Evolutionary conservation across 2,888 invertebrate species (phyloP), one percentile per base, ranked within the genome.

Genomic region (Neoascia interrupta): DNA sequence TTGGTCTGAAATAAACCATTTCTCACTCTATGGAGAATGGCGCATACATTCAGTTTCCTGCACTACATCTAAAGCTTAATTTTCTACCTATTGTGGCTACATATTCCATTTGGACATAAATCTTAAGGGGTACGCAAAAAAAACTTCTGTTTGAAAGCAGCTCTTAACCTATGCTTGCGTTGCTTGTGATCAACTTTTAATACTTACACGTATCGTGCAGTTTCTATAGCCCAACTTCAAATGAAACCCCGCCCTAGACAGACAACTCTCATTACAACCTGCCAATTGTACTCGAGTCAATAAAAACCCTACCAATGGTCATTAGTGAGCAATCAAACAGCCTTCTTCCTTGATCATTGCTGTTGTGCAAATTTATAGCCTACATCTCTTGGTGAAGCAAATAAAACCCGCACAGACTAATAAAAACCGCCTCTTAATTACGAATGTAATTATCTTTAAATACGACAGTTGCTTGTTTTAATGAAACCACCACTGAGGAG

Each of bases 391-490:
- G 31, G 18, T 5, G 13, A 11, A 36, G 43, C 61, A 60, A 47
- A 47, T 28, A 69, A 37, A 49, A 31, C 31, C 18, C 45, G 13
- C 1, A 36, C 18, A 19, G 3, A 49, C 68, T 51, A 75, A 76
- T 70, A 70, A 72, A 73, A 79, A 73, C 66, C 47, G 60, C 73
- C 61, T 70, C 16, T 76, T 79, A 79, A 79, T 79, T 79, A 41
- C 79, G 43, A 73, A 31, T 56, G 79, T 73, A 79, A 79, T 79
- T 79, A 79, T 61, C 60, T 60, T 54, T 61, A 60, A 61, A 66
- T 60, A 51, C 58, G 66, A 73, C 79, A 79, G 60, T 73, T 18
- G 53, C 47, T 53, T 31, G 58, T 76, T 70, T 58, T 47, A 76
- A 66, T 54, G 49, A 54, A 79, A 54, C 60, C 76, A 54, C 15